phyloP scores from a whole-genome alignment of 1,140 invertebrate genomes.

The Druon quercuslanigerum region DNA sequence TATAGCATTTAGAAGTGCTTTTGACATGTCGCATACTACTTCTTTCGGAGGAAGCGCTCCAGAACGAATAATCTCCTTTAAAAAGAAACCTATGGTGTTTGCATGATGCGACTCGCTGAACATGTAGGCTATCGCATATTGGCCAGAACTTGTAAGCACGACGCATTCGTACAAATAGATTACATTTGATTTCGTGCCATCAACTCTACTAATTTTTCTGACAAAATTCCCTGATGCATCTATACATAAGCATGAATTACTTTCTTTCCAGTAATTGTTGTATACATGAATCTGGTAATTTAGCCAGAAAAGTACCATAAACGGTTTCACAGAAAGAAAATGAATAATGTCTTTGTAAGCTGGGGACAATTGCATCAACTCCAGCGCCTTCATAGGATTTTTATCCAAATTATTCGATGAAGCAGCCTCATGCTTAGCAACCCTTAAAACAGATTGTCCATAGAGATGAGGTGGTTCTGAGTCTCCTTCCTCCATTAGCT shows the following conservation, averaged over 20 bases:
- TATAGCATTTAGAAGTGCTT: not conserved
- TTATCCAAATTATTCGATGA: not conserved
- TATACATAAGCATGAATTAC: not conserved
- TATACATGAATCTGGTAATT: not conserved
- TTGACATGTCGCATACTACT: not conserved
- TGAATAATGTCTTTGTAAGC: not conserved
- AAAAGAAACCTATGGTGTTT: not conserved
- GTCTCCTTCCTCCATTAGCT: not conserved
- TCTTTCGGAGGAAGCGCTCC: not conserved
- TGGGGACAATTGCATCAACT: not conserved
- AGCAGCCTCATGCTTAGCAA: not conserved
- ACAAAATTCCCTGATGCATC: not conserved
- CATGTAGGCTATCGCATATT: not conserved
- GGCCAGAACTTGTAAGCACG: not conserved
- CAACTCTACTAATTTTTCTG: not conserved
- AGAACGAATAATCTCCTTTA: not conserved
- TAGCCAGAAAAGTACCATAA: not conserved
- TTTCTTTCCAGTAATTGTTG: not conserved
- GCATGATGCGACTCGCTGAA: not conserved
- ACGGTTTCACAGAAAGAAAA: not conserved
- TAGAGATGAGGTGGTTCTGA: not conserved
- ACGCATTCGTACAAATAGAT: not conserved
- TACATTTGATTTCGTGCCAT: not conserved
- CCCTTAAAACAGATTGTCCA: not conserved
- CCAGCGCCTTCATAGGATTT: not conserved